phyloP scores from a whole-genome alignment of 2,888 invertebrate genomes.

The Acleris cristana region DNA sequence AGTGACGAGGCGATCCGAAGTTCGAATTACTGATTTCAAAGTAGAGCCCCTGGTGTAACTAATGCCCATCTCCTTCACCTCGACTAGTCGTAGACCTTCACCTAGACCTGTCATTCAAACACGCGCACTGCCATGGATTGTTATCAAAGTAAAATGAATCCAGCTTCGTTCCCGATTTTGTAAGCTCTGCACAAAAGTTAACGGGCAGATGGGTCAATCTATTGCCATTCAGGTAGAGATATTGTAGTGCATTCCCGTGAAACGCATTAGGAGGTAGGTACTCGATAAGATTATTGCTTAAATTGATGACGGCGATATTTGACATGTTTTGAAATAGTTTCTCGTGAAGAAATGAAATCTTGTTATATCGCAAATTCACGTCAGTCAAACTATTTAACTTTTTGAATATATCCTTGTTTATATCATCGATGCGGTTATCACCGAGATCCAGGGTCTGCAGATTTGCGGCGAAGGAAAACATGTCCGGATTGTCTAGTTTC shows the following conservation, averaged over 20 bases:
- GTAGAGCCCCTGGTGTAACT: constrained; percentile 7
- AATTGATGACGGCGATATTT: not conserved
- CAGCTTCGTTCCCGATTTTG: not conserved
- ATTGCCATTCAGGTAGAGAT: not conserved
- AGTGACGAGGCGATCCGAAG: too few species aligned
- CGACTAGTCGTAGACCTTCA: too few species aligned
- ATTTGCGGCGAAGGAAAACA: not conserved
- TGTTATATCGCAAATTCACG: not conserved
- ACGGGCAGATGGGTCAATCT: not conserved
- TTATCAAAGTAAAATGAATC: not conserved
- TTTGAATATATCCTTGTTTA: not conserved
- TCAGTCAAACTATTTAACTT: not conserved
- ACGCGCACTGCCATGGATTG: not conserved
- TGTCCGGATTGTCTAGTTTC: not conserved
- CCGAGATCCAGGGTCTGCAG: not conserved
- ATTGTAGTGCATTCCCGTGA: not conserved
- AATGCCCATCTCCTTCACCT: not conserved
- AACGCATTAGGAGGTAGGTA: not conserved
- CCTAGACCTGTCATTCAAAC: not conserved
- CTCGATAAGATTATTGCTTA: not conserved
- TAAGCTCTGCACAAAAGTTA: not conserved
- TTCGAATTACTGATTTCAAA: too few species aligned
- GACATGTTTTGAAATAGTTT: not conserved
- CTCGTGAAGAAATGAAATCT: not conserved
- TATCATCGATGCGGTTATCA: not conserved